Conservation (phyloP, 2,113 vertebrate genomes). For the Herpailurus yagouaroundi region DNA sequence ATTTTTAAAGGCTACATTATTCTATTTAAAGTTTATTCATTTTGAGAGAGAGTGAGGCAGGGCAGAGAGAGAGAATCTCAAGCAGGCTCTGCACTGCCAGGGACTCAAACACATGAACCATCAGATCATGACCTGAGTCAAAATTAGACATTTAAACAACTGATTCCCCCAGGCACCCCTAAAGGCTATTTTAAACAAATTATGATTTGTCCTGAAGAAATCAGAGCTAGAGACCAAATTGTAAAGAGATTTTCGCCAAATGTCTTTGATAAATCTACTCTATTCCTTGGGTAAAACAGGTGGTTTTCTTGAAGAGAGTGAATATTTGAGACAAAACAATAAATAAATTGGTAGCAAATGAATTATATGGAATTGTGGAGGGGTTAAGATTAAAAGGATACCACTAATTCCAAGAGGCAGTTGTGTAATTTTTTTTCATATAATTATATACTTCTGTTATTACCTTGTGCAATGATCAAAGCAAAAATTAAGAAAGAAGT, state of each 20-base stretch:
- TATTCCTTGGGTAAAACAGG: background rate
- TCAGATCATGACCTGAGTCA: no score
- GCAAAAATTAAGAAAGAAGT: background rate
- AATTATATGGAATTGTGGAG: background rate
- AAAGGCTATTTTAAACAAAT: background rate
- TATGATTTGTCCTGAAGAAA: background rate
- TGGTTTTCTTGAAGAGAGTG: background rate
- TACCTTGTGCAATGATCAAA: constrained; percentile 9
- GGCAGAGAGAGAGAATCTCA: no score
- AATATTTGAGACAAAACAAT: background rate
- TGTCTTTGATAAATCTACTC: background rate
- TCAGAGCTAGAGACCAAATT: background rate
- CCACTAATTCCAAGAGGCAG: background rate
- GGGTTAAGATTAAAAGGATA: background rate
- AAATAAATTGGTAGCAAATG: background rate
- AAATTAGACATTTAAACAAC: no score
- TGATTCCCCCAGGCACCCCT: background rate
- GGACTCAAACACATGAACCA: no score
- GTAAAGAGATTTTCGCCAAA: background rate
- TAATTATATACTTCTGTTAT: background rate
- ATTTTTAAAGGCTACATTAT: background rate
- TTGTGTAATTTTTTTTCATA: background rate
- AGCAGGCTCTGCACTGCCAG: no score
- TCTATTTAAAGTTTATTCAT: no score
- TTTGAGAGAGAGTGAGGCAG: no score